Evolutionary conservation across 2,113 vertebrate species (phyloP).

Genomic region (Perccottus glenii): DNA sequence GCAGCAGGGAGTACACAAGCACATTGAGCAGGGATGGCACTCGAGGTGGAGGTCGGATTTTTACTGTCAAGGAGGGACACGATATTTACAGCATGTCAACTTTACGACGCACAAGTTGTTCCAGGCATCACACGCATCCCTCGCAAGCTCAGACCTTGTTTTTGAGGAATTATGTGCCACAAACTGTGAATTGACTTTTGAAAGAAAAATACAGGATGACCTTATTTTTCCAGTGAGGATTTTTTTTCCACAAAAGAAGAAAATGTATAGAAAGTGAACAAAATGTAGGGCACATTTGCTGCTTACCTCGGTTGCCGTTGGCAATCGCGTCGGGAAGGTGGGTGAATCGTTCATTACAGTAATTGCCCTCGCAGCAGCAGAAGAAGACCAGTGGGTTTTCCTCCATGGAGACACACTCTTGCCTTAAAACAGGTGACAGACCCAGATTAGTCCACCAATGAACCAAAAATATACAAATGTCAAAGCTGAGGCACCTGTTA

Average conservation of each 20-base stretch:
- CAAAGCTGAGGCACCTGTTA: no score
- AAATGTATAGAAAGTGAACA: neutral
- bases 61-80: conserved; percentile 63
- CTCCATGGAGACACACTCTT: conserved; percentile 96
- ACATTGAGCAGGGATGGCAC: conserved; percentile 89
- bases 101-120: conserved; percentile 9
- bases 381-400: conserved; percentile 99
- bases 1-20: conserved; percentile 93
- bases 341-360: conserved; percentile 96
- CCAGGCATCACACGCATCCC: neutral
- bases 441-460: neutral
- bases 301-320: conserved; percentile 67
- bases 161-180: neutral
- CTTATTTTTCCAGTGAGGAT: neutral
- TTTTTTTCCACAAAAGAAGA: neutral
- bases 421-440: conserved; percentile 75
- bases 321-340: conserved; percentile 90
- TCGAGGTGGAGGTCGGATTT: conserved; percentile 80
- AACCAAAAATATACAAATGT: neutral
- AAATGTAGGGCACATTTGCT: conserved; percentile 7
- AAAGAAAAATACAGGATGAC: neutral
- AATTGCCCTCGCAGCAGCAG: conserved; percentile 99
- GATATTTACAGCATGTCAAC: conserved; percentile 27
- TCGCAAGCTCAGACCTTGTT: neutral
- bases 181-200: neutral